Conservation (phyloP, 2,113 vertebrate genomes). For the Pardalotus punctatus region DNA sequence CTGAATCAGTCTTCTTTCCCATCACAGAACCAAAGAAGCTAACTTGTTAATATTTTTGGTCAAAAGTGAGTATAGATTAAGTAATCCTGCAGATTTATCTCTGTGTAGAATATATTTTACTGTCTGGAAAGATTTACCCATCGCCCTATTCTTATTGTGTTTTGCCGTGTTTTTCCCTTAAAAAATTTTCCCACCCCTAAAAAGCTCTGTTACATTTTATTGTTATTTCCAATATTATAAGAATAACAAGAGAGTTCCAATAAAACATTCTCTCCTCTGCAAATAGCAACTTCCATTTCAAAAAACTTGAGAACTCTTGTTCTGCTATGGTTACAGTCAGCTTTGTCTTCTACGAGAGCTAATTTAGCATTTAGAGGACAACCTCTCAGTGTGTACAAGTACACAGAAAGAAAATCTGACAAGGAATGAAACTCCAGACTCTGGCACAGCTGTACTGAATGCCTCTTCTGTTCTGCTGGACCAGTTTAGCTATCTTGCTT, state of each 20-base stretch:
- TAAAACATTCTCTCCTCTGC: not conserved
- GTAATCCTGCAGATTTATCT: not conserved
- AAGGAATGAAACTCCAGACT: constrained; percentile 3
- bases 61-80: not conserved
- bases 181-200: not conserved
- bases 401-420: constrained; percentile 31
- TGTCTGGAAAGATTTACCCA: not conserved
- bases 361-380: constrained; percentile 17
- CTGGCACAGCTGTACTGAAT: constrained; percentile 19
- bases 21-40: not conserved
- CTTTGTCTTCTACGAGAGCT: not conserved
- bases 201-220: not conserved
- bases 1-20: not conserved
- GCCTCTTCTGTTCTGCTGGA: constrained; percentile 26
- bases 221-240: not conserved
- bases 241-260: not conserved
- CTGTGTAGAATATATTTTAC: not conserved
- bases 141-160: not conserved
- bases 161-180: not conserved
- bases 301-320: not conserved
- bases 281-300: not conserved
- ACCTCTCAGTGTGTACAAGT: not conserved
- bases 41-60: not conserved
- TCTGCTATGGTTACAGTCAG: not conserved
- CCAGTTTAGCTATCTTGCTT: not conserved